Conservation (phyloP, 2,888 invertebrate genomes). For the Ectemnius continuus region DNA sequence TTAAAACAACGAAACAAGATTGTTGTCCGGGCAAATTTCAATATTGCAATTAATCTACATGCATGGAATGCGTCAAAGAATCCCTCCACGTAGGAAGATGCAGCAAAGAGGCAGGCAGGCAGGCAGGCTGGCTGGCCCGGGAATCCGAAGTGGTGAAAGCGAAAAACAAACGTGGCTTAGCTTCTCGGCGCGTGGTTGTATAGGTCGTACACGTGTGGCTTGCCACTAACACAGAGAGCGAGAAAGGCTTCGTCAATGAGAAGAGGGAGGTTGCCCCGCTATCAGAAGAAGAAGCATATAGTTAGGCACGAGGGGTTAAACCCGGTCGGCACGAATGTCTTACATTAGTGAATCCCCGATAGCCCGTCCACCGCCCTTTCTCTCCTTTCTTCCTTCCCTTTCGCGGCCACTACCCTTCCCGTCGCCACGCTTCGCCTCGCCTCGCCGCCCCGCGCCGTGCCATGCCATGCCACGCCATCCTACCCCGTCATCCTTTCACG, state of each 20-base stretch:
- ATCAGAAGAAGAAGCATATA: neutral
- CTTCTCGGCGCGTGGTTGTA: neutral
- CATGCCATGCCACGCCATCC: too few relatives aligned
- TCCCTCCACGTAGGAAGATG: too few relatives aligned
- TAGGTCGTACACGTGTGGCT: slow-evolving; percentile 6
- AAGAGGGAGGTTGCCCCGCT: slow-evolving; percentile 18
- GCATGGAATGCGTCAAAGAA: too few relatives aligned
- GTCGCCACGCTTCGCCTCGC: neutral
- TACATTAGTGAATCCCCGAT: slow-evolving; percentile 7
- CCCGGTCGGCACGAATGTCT: slow-evolving; percentile 6
- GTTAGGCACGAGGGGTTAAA: neutral
- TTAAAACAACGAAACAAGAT: too few relatives aligned
- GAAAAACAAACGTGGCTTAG: slow-evolving; percentile 53
- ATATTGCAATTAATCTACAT: too few relatives aligned
- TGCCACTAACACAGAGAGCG: slow-evolving; percentile 1
- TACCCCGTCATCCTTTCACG: too few relatives aligned
- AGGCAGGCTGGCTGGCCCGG: too few relatives aligned
- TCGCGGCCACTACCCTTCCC: neutral
- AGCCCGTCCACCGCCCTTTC: slow-evolving; percentile 9
- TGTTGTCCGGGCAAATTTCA: too few relatives aligned
- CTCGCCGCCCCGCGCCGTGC: too few relatives aligned
- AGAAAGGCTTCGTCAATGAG: slow-evolving; percentile 37
- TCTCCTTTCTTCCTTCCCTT: slow-evolving; percentile 4
- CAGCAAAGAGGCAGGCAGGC: too few relatives aligned
- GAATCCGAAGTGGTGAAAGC: slow-evolving; percentile 59